These are phyloP conservation scores for Cercopithecus mona DNA, from an alignment of 2,113 vertebrate genomes.

Conservation along the genomic window DNA sequence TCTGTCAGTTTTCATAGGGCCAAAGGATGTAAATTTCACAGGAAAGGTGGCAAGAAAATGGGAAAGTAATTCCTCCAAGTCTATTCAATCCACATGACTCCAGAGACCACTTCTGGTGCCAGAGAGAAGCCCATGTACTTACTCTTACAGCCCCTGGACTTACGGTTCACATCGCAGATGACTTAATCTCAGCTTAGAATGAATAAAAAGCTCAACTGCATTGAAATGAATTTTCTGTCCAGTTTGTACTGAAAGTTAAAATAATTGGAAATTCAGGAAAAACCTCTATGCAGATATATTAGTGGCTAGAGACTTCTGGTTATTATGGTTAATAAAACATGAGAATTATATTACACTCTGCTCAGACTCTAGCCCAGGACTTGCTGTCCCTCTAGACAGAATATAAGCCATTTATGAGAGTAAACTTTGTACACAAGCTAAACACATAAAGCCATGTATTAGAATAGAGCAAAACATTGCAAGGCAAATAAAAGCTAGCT, in stretches of 20 bases:
- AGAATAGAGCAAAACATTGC: slow-evolving; percentile 64
- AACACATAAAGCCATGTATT: slow-evolving; percentile 62
- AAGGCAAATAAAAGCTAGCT: slow-evolving; percentile 59
- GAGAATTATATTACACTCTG: slow-evolving; percentile 80
- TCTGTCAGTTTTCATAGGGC: background rate
- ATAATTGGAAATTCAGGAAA: slow-evolving; percentile 77
- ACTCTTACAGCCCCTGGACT: background rate
- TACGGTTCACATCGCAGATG: background rate
- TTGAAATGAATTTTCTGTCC: slow-evolving; percentile 68
- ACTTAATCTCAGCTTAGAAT: background rate
- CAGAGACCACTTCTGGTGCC: background rate
- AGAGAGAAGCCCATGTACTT: background rate
- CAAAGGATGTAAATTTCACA: background rate
- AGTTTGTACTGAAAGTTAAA: slow-evolving; percentile 70
- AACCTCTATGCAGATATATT: slow-evolving; percentile 78
- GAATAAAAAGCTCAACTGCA: slow-evolving; percentile 50
- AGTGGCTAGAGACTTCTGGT: slow-evolving; percentile 74
- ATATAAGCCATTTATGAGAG: slow-evolving; percentile 73
- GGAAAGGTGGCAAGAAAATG: background rate
- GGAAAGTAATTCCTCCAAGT: background rate
- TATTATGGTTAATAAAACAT: slow-evolving; percentile 85
- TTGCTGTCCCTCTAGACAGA: slow-evolving; percentile 60
- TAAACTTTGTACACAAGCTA: slow-evolving; percentile 51
- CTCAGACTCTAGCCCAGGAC: slow-evolving; percentile 71
- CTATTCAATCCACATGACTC: background rate